These are phyloP conservation scores for Alloplasta piceator DNA, from an alignment of 2,888 invertebrate species.

Conservation along the genomic window DNA sequence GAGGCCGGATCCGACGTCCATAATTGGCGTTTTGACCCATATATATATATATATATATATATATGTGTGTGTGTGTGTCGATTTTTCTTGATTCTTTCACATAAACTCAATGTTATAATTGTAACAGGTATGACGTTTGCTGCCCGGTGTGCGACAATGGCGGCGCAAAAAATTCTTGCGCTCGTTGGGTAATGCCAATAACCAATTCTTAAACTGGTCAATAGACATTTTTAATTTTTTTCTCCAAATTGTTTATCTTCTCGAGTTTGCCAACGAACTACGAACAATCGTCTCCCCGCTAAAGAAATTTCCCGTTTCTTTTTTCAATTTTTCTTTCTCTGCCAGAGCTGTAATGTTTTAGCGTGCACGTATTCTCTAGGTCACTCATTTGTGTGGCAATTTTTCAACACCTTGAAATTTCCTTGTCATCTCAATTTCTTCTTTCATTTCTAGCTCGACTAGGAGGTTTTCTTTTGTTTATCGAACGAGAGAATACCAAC, in stretches of 20 bases:
- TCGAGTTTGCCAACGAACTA: slow-evolving; percentile 36
- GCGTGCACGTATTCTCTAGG: slow-evolving; percentile 76
- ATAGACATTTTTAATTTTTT: slow-evolving; percentile 43
- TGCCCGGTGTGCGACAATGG: slow-evolving; percentile 75
- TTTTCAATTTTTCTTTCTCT: slow-evolving; percentile 11
- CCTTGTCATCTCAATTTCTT: not conserved
- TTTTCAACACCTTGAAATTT: not conserved
- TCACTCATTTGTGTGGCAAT: slow-evolving; percentile 52
- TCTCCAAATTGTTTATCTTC: not conserved
- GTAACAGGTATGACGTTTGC: slow-evolving; percentile 78
- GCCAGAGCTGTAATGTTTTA: slow-evolving; percentile 69
- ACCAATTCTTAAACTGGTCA: slow-evolving; percentile 41
- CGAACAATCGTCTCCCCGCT: slow-evolving; percentile 56
- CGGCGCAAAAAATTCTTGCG: slow-evolving; percentile 52
- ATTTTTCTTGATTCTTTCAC: slow-evolving; percentile 73
- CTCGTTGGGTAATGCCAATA: slow-evolving; percentile 23
- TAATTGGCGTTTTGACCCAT: too few relatives aligned
- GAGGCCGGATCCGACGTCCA: too few relatives aligned
- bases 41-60: slow-evolving; percentile 76
- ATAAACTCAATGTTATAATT: slow-evolving; percentile 78
- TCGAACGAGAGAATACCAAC: slow-evolving; percentile 76
- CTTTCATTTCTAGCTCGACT: slow-evolving; percentile 36
- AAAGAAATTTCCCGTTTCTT: slow-evolving; percentile 39
- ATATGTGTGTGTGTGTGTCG: too few relatives aligned
- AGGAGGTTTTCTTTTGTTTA: slow-evolving; percentile 57